Conservation (phyloP, 2,888 invertebrate genomes). For the Tachina grossa region DNA sequence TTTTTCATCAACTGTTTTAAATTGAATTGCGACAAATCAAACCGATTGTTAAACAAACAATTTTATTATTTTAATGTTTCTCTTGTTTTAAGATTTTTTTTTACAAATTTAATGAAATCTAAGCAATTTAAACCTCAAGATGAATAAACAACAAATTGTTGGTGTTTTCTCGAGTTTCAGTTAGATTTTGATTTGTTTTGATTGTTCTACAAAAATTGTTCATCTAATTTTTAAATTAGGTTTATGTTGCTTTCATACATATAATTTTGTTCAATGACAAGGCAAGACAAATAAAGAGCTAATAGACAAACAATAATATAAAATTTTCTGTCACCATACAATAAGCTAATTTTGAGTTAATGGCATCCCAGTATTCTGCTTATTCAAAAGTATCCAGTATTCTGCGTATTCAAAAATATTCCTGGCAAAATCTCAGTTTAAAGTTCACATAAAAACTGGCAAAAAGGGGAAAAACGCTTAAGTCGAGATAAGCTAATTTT, state of each 20-base stretch:
- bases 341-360: no score
- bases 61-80: constrained; percentile 16
- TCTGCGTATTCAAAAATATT: no score
- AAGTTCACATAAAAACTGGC: no score
- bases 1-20: background rate
- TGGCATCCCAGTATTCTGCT: no score
- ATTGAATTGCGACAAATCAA: constrained; percentile 34
- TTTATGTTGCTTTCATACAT: background rate
- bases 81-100: constrained; percentile 23
- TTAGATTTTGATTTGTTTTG: constrained; percentile 29
- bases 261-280: constrained; percentile 14
- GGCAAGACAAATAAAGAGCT: background rate
- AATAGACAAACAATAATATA: background rate
- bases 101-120: constrained; percentile 29
- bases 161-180: background rate
- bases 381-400: no score
- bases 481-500: no score
- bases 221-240: constrained; percentile 16
- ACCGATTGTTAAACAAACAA: constrained; percentile 3
- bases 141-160: background rate
- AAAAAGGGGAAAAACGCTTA: no score
- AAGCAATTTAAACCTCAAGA: constrained; percentile 27
- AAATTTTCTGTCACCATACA: background rate
- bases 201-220: constrained; percentile 11
- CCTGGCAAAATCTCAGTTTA: no score